A percentile compares a stretch with the other conserved stretches of the same genome.
Evolutionary conservation across 2,888 invertebrate genomes (phyloP).

Genomic region (Matsumyia berberina): DNA sequence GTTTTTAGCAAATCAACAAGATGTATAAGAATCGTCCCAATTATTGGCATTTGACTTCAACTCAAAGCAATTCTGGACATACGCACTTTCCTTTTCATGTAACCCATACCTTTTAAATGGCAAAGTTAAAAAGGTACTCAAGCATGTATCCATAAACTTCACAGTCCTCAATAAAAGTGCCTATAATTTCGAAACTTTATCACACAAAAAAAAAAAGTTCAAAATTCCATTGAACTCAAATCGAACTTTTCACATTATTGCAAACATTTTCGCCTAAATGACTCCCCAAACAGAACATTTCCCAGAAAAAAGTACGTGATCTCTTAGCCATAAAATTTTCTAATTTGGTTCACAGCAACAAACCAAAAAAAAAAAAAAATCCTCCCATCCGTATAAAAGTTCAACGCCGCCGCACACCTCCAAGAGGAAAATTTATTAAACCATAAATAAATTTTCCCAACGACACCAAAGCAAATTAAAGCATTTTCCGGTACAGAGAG

Average conservation of each 20-base stretch:
- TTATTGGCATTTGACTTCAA: too few relatives aligned
- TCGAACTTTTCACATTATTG: constrained; percentile 68
- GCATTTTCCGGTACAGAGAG: constrained; percentile 35
- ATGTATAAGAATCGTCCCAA: too few relatives aligned
- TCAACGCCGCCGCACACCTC: constrained; percentile 24
- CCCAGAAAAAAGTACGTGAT: constrained; percentile 53
- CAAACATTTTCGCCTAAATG: constrained; percentile 36
- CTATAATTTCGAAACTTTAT: constrained; percentile 45
- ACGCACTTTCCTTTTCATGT: too few relatives aligned
- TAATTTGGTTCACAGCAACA: constrained; percentile 36
- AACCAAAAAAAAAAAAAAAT: constrained; percentile 1
- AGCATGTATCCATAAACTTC: constrained; percentile 13
- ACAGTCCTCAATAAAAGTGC: constrained; percentile 25
- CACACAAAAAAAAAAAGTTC: constrained; percentile 11
- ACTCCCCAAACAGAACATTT: constrained; percentile 43
- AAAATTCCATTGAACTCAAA: constrained; percentile 39
- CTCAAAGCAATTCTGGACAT: too few relatives aligned
- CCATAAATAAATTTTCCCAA: constrained; percentile 63
- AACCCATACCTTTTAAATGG: too few relatives aligned
- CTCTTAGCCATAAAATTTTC: constrained; percentile 39
- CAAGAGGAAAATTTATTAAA: constrained; percentile 51
- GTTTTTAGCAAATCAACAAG: too few relatives aligned
- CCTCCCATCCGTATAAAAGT: constrained; percentile 23
- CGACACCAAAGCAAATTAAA: constrained; percentile 67
- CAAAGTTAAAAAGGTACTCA: constrained; percentile 1